Evolutionary conservation across 2,113 vertebrate species (phyloP).

Genomic region (Phaetusa simplex): DNA sequence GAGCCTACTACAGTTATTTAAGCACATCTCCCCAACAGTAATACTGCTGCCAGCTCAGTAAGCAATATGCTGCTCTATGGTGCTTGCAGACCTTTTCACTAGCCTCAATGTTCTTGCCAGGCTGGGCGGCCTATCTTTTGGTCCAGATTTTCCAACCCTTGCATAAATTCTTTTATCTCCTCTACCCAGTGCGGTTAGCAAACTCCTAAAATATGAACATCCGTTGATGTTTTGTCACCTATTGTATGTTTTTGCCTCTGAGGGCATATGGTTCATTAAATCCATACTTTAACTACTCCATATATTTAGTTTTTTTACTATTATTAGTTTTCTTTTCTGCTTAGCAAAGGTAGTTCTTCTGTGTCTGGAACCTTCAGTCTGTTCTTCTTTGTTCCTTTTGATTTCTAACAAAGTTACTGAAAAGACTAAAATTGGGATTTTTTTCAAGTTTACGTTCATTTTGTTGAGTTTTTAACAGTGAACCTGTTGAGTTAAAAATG

Average conservation of each 20-base stretch:
- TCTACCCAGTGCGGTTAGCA: conserved; percentile 3
- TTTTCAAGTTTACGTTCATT: neutral
- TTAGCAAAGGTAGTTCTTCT: neutral
- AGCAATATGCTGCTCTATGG: neutral
- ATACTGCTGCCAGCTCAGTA: neutral
- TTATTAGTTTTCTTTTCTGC: neutral
- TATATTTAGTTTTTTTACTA: neutral
- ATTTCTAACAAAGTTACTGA: neutral
- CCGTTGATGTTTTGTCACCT: conserved; percentile 54
- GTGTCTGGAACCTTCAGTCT: neutral
- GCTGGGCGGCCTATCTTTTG: conserved; percentile 25
- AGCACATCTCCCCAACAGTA: neutral
- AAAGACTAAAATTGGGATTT: neutral
- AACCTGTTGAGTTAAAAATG: neutral
- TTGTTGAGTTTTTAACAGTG: neutral
- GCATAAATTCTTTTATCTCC: conserved; percentile 57
- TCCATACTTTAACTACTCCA: neutral
- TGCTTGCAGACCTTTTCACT: conserved; percentile 3
- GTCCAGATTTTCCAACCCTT: conserved; percentile 35
- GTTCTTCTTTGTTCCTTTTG: neutral
- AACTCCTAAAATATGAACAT: conserved; percentile 45
- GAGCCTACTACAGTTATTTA: neutral
- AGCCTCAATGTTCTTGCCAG: neutral
- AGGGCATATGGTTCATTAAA: neutral
- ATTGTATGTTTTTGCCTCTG: neutral